A percentile compares a stretch with the other conserved stretches of the same genome.
These are phyloP conservation scores for Limnephilus marmoratus DNA, from an alignment of 2,888 invertebrate species.

Conservation along the genomic window DNA sequence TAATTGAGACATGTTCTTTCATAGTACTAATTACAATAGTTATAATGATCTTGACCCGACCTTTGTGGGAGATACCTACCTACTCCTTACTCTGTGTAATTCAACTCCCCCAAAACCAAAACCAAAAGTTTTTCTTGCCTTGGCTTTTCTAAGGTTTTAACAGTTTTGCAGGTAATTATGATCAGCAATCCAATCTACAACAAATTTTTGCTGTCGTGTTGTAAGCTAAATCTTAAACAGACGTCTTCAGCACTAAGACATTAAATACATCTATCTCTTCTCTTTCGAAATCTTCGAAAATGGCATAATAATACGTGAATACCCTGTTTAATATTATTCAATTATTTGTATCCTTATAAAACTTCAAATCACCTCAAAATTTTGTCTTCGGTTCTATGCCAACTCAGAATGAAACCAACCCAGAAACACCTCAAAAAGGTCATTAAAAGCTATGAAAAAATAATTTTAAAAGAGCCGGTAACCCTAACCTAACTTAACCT, in stretches of 20 bases:
- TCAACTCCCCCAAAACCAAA: background rate
- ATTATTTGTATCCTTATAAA: background rate
- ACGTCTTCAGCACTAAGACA: background rate
- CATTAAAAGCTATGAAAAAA: too few species aligned
- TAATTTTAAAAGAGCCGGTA: too few species aligned
- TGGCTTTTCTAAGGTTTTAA: background rate
- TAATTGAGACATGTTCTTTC: background rate
- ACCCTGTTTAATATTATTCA: background rate
- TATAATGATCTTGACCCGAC: background rate
- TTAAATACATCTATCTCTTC: too few species aligned
- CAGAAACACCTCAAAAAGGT: too few species aligned
- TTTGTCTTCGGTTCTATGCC: too few species aligned
- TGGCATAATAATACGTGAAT: background rate
- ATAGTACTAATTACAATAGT: background rate
- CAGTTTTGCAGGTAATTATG: background rate
- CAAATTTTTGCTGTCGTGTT: background rate
- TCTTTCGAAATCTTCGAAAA: background rate
- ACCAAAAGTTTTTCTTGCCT: background rate
- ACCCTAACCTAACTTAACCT: too few species aligned
- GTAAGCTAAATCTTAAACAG: background rate
- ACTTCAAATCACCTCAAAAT: too few species aligned
- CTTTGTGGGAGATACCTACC: too few species aligned
- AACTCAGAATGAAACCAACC: too few species aligned
- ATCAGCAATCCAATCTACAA: background rate
- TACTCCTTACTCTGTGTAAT: background rate